These are phyloP conservation scores for Liodrosophila aerea DNA, from an alignment of 2,888 invertebrate species.

Conservation along the genomic window DNA sequence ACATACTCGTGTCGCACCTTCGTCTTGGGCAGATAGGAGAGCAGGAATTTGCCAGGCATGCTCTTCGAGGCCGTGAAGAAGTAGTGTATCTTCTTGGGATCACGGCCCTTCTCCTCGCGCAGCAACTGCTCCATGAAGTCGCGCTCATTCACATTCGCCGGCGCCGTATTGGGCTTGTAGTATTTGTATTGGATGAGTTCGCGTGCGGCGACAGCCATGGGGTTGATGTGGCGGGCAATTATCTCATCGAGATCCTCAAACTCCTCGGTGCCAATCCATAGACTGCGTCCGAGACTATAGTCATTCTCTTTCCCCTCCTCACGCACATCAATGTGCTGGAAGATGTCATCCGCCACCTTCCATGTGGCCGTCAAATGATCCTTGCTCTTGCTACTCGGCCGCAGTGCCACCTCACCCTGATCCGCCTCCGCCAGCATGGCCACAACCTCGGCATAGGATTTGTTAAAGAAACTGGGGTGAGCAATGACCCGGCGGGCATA, in stretches of 20 bases:
- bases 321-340: conserved; percentile 97
- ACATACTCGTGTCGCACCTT: conserved; percentile 95
- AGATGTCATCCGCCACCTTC: conserved; percentile 97
- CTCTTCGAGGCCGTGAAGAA: conserved; percentile 92
- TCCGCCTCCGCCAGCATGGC: conserved; percentile 95
- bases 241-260: conserved; percentile 99
- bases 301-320: conserved; percentile 98
- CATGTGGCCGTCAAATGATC: conserved; percentile 99
- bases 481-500: conserved; percentile 98
- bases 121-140: conserved; percentile 89
- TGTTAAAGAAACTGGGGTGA: conserved; percentile 98
- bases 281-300: conserved; percentile 93
- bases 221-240: conserved; percentile 96
- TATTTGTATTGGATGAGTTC: conserved; percentile 96
- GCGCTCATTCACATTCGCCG: conserved; percentile 88
- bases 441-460: conserved; percentile 95
- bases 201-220: conserved; percentile 96
- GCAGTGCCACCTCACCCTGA: conserved; percentile 97
- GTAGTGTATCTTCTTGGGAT: conserved; percentile 94
- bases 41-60: conserved; percentile 95
- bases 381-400: conserved; percentile 98
- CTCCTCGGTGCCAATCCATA: conserved; percentile 95
- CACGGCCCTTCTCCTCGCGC: conserved; percentile 94
- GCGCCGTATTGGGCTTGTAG: conserved; percentile 88
- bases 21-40: conserved; percentile 95